A percentile compares a stretch with the other conserved stretches of the same genome.
phyloP scores from a whole-genome alignment of 2,113 vertebrate species.

The Cebidichthys violaceus region DNA sequence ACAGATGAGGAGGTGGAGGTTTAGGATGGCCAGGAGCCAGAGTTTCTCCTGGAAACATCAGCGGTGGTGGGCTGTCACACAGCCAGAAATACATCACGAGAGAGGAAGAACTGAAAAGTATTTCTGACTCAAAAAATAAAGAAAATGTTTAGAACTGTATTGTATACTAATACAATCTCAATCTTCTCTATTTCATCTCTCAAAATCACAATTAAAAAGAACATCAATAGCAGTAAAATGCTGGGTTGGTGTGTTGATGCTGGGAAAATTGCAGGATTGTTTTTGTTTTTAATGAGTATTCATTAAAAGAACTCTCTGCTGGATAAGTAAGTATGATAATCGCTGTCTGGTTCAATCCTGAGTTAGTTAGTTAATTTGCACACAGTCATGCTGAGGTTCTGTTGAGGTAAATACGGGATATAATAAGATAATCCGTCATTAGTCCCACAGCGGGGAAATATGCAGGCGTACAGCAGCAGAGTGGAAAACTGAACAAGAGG shows the following conservation, averaged over 20 bases:
- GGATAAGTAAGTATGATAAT: neutral
- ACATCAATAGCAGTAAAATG: neutral
- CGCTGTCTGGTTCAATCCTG: neutral
- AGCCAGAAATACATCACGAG: neutral
- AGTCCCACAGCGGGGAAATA: neutral
- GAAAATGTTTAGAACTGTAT: neutral
- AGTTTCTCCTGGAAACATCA: constrained; percentile 29
- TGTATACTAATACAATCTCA: neutral
- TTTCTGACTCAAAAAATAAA: neutral
- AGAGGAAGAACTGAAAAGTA: neutral
- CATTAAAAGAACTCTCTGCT: neutral
- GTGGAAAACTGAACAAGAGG: neutral
- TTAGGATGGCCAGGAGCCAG: constrained; percentile 50
- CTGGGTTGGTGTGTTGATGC: neutral
- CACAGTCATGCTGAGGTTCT: neutral
- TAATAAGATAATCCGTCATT: neutral
- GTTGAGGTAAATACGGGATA: neutral
- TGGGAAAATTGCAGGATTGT: neutral
- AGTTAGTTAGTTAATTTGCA: neutral
- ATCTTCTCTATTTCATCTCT: neutral
- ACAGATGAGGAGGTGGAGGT: constrained; percentile 62
- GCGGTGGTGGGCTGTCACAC: constrained; percentile 21
- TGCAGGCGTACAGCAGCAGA: neutral
- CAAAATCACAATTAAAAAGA: neutral
- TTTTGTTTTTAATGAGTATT: no score